Evolutionary conservation across 2,113 vertebrate species (phyloP).

Genomic region (Chamaetylas fuelleborni): DNA sequence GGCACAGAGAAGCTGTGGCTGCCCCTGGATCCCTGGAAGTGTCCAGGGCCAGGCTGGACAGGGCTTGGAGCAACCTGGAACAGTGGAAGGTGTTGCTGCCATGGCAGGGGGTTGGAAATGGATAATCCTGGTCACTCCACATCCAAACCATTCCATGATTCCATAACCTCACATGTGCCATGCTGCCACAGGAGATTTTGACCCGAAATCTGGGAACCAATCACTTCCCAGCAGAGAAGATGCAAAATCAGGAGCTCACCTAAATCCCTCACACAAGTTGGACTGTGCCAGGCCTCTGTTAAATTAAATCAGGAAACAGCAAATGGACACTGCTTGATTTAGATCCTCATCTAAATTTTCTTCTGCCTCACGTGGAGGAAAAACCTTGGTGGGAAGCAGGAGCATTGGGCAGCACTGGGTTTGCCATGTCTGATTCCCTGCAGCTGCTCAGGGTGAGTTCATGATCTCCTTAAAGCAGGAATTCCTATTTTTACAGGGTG

Average conservation of each 20-base stretch:
- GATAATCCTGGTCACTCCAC: background rate
- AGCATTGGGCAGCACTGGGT: background rate
- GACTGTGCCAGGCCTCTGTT: too few species aligned
- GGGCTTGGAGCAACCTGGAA: fast-evolving
- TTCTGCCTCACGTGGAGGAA: background rate
- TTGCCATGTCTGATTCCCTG: background rate
- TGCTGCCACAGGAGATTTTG: background rate
- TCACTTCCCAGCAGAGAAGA: background rate
- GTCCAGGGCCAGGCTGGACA: fast-evolving
- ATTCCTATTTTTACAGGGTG: background rate
- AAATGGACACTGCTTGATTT: background rate
- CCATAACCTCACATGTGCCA: background rate
- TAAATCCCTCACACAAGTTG: fast-evolving
- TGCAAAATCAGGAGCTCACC: background rate
- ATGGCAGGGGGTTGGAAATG: background rate
- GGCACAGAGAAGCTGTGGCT: background rate
- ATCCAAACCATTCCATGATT: background rate
- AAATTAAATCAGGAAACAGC: background rate
- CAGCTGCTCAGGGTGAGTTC: background rate
- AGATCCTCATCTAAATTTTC: background rate
- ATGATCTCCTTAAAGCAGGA: constrained; percentile 20
- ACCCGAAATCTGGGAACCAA: background rate
- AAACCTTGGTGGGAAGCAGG: background rate
- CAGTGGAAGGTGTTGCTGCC: background rate
- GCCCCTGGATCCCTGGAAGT: background rate